Conservation (phyloP, 1,140 invertebrate species). For the Sinonovacula constricta region DNA sequence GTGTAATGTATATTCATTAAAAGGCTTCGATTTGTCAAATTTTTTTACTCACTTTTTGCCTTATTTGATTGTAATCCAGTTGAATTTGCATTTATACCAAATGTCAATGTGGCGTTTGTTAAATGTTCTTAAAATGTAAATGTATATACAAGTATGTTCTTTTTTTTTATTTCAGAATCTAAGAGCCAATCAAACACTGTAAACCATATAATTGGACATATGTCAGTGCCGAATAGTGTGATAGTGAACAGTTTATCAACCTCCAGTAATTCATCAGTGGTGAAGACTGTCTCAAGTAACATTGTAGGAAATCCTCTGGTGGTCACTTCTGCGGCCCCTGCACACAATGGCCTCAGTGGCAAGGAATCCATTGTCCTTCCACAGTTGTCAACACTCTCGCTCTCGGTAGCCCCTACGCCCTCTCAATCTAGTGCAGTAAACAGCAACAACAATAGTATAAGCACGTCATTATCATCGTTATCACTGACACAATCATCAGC, state of each 20-base stretch:
- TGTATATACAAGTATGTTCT: slow-evolving; percentile 4
- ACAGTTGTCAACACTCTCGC: slow-evolving; percentile 51
- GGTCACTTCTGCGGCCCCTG: slow-evolving; percentile 47
- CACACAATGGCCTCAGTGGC: slow-evolving; percentile 38
- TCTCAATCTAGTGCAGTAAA: not conserved
- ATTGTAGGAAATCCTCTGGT: slow-evolving; percentile 72
- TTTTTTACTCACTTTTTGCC: too few relatives aligned
- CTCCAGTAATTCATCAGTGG: slow-evolving; percentile 51
- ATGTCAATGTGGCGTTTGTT: too few relatives aligned
- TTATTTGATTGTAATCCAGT: too few relatives aligned
- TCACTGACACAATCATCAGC: slow-evolving; percentile 45
- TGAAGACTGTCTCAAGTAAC: slow-evolving; percentile 73
- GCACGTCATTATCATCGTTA: slow-evolving; percentile 60
- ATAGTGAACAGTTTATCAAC: slow-evolving; percentile 60
- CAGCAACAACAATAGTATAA: slow-evolving; percentile 58
- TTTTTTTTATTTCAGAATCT: slow-evolving; percentile 66
- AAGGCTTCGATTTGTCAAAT: too few relatives aligned
- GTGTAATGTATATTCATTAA: too few relatives aligned
- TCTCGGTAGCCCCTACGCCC: not conserved
- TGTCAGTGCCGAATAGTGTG: slow-evolving; percentile 58
- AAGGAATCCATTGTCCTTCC: slow-evolving; percentile 64
- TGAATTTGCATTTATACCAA: too few relatives aligned
- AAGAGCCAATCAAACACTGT: slow-evolving; percentile 74
- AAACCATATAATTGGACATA: slow-evolving; percentile 58
- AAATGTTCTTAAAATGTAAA: not conserved